Evolutionary conservation across 2,888 invertebrate genomes (phyloP).

Genomic region (Napeogenes sylphis): DNA sequence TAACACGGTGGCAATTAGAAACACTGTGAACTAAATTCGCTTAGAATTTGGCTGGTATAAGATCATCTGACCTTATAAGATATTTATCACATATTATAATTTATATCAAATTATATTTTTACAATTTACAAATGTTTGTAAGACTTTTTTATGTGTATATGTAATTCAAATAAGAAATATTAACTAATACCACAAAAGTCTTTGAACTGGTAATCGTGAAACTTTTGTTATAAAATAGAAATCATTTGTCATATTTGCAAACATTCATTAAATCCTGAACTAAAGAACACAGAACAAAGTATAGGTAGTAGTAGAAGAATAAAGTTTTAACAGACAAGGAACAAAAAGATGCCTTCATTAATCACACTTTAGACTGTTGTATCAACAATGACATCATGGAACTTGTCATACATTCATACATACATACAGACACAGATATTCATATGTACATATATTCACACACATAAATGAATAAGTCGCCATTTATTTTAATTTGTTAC

Average conservation of each 20-base stretch:
- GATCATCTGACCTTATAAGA: not conserved
- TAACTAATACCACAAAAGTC: too few relatives aligned
- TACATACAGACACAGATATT: not conserved
- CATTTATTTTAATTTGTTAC: too few relatives aligned
- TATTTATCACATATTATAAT: too few relatives aligned
- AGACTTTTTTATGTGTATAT: not conserved
- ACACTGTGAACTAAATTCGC: conserved; percentile 30
- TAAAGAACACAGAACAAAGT: too few relatives aligned
- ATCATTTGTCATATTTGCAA: too few relatives aligned
- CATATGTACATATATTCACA: too few relatives aligned
- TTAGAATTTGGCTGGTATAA: conserved; percentile 13
- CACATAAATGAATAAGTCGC: too few relatives aligned
- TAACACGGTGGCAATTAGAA: conserved; percentile 46
- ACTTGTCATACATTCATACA: conserved; percentile 9
- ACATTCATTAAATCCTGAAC: too few relatives aligned
- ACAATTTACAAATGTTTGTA: not conserved
- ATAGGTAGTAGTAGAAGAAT: too few relatives aligned
- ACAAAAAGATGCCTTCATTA: conserved; percentile 10
- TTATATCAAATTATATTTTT: not conserved
- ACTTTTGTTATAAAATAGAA: too few relatives aligned
- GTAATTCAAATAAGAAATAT: too few relatives aligned
- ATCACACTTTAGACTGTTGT: conserved; percentile 14
- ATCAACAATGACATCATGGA: conserved; percentile 17
- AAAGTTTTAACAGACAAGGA: conserved; percentile 1
- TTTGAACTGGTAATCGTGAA: too few relatives aligned